These are phyloP conservation scores for Dryadula phaetusa DNA, from an alignment of 2,888 invertebrate species.

Conservation along the genomic window DNA sequence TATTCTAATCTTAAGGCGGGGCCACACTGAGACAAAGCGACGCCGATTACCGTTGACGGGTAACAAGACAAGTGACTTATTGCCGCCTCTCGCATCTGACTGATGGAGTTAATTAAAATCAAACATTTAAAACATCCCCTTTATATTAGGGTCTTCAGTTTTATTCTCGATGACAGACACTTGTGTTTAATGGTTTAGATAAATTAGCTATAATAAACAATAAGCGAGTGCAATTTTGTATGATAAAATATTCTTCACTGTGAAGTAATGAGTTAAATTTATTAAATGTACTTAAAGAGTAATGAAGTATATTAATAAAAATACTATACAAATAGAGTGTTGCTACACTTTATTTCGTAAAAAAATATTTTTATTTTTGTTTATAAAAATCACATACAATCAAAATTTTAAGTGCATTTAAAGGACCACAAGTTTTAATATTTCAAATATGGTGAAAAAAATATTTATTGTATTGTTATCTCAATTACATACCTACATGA, in stretches of 20 bases:
- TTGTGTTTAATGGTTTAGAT: constrained; percentile 45
- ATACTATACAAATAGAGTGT: too few relatives aligned
- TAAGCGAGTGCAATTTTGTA: constrained; percentile 32
- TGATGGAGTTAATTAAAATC: constrained; percentile 76
- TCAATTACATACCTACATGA: not conserved
- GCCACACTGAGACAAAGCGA: constrained; percentile 64
- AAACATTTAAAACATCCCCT: constrained; percentile 64
- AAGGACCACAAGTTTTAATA: too few relatives aligned
- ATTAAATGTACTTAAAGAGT: not conserved
- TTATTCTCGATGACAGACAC: constrained; percentile 37
- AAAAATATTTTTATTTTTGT: too few relatives aligned
- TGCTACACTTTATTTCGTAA: too few relatives aligned
- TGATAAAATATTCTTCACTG: not conserved
- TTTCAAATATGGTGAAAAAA: not conserved
- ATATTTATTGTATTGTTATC: not conserved
- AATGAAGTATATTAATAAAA: too few relatives aligned
- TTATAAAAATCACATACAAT: too few relatives aligned
- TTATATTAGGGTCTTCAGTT: constrained; percentile 37
- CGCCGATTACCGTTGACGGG: constrained; percentile 69
- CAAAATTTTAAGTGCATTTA: too few relatives aligned
- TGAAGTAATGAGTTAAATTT: not conserved
- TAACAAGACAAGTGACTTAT: constrained; percentile 63
- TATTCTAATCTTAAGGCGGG: constrained; percentile 46
- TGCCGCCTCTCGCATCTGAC: constrained; percentile 50
- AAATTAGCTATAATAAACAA: constrained; percentile 41